These are phyloP conservation scores for Odontothrips loti DNA, from an alignment of 2,888 invertebrate genomes.

Conservation along the genomic window DNA sequence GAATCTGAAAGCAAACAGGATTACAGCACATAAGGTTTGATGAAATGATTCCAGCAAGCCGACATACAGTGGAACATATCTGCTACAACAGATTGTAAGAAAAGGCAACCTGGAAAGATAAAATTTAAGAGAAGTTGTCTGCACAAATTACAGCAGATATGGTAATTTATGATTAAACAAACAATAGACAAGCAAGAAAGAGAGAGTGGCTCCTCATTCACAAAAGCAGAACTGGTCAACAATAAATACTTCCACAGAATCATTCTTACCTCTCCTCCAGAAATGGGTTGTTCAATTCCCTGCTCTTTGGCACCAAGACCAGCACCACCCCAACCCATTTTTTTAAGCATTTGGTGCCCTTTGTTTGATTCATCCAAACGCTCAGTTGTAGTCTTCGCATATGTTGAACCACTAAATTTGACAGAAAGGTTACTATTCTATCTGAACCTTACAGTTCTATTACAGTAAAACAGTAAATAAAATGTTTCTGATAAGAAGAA, in stretches of 20 bases:
- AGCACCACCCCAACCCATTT: slow-evolving; percentile 97
- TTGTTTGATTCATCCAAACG: slow-evolving; percentile 81
- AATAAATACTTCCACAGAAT: slow-evolving; percentile 3
- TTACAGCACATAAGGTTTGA: too few species aligned
- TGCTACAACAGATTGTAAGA: too few species aligned
- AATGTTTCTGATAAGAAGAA: slow-evolving; percentile 15
- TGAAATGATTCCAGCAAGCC: too few species aligned
- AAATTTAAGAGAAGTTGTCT: too few species aligned
- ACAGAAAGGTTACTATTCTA: slow-evolving; percentile 30
- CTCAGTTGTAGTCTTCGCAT: slow-evolving; percentile 56
- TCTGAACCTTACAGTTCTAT: background rate
- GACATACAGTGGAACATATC: too few species aligned
- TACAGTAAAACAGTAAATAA: slow-evolving; percentile 42
- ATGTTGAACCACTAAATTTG: slow-evolving; percentile 43
- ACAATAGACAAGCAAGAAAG: too few species aligned
- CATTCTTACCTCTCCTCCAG: slow-evolving; percentile 70
- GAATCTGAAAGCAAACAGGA: slow-evolving; percentile 46
- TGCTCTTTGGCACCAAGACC: slow-evolving; percentile 93
- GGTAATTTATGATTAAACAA: slow-evolving; percentile 31
- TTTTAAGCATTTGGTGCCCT: slow-evolving; percentile 93
- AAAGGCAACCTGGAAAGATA: too few species aligned
- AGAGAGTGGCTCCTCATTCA: too few species aligned
- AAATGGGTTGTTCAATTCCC: slow-evolving; percentile 92
- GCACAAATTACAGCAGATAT: too few species aligned
- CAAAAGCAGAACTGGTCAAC: slow-evolving; percentile 20